These are phyloP conservation scores for Drepanosiphum platanoidis DNA, from an alignment of 2,888 invertebrate species.

Conservation along the genomic window DNA sequence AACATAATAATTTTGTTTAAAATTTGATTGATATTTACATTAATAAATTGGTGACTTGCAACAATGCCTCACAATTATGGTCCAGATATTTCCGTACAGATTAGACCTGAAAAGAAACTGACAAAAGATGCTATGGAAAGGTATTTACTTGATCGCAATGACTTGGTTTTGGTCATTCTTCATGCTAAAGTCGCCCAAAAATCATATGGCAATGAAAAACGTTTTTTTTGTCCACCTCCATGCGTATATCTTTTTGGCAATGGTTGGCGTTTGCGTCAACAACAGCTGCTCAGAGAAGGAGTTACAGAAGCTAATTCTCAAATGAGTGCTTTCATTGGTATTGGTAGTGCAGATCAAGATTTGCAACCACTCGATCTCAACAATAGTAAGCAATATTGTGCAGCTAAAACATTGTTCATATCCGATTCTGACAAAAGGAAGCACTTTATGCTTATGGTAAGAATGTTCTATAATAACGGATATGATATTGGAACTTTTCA, in stretches of 20 bases:
- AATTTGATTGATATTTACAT: background rate
- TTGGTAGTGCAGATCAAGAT: constrained; percentile 97
- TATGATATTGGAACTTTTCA: constrained; percentile 98
- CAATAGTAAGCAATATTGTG: constrained; percentile 97
- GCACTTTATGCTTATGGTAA: constrained; percentile 98
- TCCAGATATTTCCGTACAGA: constrained; percentile 64
- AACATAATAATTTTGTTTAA: background rate
- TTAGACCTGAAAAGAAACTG: constrained; percentile 72
- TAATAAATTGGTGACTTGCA: constrained; percentile 62
- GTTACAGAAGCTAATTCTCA: constrained; percentile 75
- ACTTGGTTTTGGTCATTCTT: constrained; percentile 95
- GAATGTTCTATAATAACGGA: constrained; percentile 98
- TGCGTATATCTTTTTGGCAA: constrained; percentile 98
- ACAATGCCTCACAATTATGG: constrained; percentile 86
- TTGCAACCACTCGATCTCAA: constrained; percentile 98
- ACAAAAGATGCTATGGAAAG: constrained; percentile 95
- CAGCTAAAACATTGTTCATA: constrained; percentile 98
- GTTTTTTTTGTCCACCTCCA: constrained; percentile 99
- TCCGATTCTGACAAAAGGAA: constrained; percentile 99
- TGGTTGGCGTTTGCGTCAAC: constrained; percentile 95
- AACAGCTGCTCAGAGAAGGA: constrained; percentile 90
- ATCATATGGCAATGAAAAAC: constrained; percentile 98
- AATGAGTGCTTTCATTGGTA: constrained; percentile 97
- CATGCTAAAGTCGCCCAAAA: constrained; percentile 99
- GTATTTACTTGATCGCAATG: constrained; percentile 91